These are phyloP conservation scores for Pseudopipra pipra DNA, from an alignment of 2,113 vertebrate genomes.

Conservation along the genomic window DNA sequence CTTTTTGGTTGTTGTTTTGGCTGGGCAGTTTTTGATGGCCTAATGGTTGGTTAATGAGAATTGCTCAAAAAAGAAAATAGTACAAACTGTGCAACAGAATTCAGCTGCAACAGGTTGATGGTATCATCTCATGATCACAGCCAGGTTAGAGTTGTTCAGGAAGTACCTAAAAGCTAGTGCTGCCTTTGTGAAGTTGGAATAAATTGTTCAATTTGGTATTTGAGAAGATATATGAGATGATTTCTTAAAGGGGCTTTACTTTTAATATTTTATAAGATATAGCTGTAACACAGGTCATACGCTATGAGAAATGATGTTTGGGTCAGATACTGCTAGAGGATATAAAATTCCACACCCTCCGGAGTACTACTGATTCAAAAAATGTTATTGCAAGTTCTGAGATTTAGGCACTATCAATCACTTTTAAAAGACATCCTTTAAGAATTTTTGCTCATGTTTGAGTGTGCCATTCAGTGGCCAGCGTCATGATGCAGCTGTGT, in stretches of 20 bases:
- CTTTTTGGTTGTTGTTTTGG: background rate
- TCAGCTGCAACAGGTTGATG: fast-evolving
- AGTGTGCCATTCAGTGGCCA: background rate
- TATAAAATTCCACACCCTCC: background rate
- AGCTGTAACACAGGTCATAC: background rate
- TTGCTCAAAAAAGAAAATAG: background rate
- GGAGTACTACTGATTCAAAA: background rate
- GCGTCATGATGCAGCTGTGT: background rate
- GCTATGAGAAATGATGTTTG: background rate
- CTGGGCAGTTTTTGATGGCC: background rate
- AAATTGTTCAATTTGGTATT: background rate
- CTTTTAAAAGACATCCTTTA: background rate
- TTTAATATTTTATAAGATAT: background rate
- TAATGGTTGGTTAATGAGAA: background rate
- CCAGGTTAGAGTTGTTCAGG: background rate
- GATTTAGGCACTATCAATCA: background rate
- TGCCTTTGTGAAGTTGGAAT: background rate
- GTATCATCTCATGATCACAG: background rate
- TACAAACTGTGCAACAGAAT: background rate
- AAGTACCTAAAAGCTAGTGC: background rate
- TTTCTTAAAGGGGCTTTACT: background rate
- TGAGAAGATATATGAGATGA: background rate
- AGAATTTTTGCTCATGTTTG: background rate
- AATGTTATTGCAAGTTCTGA: background rate
- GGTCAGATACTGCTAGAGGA: background rate